These are phyloP conservation scores for Fundulus diaphanus DNA, from an alignment of 2,797 vertebrate species.

Conservation along the genomic window DNA sequence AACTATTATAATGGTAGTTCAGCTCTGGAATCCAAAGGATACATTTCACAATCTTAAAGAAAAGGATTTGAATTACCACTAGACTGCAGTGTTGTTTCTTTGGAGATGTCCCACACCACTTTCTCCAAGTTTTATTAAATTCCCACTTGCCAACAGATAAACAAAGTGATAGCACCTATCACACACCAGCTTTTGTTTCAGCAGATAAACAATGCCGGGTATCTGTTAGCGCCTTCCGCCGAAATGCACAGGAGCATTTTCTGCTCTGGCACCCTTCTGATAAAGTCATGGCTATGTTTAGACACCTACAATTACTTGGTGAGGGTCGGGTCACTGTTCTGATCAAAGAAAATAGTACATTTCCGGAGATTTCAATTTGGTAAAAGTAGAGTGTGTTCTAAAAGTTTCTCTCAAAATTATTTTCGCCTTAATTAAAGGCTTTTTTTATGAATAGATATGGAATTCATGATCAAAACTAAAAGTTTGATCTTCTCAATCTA, in stretches of 20 bases:
- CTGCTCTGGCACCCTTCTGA: slow-evolving; percentile 58
- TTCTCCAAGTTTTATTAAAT: not conserved
- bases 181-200: not conserved
- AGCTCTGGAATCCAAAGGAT: not conserved
- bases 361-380: slow-evolving; percentile 15
- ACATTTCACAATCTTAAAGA: not conserved
- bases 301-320: slow-evolving; percentile 42
- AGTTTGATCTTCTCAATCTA: not conserved
- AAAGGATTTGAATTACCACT: not conserved
- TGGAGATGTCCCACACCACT: not conserved
- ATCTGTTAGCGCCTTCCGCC: slow-evolving; percentile 38
- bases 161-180: not conserved
- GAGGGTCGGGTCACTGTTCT: slow-evolving; percentile 54
- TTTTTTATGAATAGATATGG: not conserved
- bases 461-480: not conserved
- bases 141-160: not conserved
- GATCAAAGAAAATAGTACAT: slow-evolving; percentile 41
- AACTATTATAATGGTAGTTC: not conserved
- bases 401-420: not conserved
- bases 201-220: slow-evolving; percentile 24
- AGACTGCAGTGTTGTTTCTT: not conserved
- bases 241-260: slow-evolving; percentile 50
- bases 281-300: slow-evolving; percentile 58
- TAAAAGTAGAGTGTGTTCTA: not conserved
- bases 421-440: not conserved